A percentile compares a stretch with the other conserved stretches of the same genome.
Evolutionary conservation across 2,113 vertebrate genomes (phyloP).

Genomic region (Oxyruncus cristatus): DNA sequence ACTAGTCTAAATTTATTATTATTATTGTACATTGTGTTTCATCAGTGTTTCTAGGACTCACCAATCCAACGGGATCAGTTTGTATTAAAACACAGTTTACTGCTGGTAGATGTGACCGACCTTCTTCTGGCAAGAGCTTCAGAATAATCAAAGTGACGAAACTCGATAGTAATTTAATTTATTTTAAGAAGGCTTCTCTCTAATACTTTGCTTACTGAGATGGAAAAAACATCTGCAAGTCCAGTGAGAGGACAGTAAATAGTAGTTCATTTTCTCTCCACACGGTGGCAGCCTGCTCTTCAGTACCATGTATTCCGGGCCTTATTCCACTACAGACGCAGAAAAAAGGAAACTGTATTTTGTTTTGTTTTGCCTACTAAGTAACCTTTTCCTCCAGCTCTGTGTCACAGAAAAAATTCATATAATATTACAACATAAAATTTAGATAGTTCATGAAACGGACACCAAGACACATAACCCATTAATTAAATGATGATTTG

Average conservation of each 20-base stretch:
- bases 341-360: background rate
- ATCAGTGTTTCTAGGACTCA: background rate
- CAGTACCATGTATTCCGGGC: background rate
- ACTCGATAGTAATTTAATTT: background rate
- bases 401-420: background rate
- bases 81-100: background rate
- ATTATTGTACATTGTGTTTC: background rate
- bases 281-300: background rate
- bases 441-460: background rate
- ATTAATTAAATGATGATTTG: background rate
- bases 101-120: background rate
- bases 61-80: background rate
- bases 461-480: background rate
- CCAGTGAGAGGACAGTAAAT: background rate
- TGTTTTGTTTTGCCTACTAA: background rate
- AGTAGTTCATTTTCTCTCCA: conserved; percentile 3
- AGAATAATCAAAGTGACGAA: background rate
- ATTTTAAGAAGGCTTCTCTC: background rate
- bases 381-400: background rate
- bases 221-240: background rate
- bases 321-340: background rate
- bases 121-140: background rate
- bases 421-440: background rate
- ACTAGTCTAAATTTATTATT: background rate
- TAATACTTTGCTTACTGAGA: background rate